A percentile compares a stretch with the other conserved stretches of the same genome.
Evolutionary conservation across 2,888 invertebrate species (phyloP).

Genomic region (Drosophila buzzatii): DNA sequence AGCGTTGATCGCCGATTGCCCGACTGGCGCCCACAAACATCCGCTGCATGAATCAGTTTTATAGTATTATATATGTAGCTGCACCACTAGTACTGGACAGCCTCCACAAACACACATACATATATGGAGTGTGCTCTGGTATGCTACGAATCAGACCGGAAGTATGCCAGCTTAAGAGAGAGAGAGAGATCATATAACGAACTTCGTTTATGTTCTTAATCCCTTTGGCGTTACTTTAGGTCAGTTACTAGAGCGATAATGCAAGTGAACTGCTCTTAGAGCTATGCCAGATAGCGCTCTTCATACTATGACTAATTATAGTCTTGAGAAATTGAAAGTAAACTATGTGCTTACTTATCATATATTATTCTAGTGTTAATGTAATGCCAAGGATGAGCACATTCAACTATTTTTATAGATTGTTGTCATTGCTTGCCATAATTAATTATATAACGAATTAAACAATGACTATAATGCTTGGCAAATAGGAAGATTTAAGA

Average conservation of each 20-base stretch:
- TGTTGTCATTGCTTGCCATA: neutral
- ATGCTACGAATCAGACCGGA: constrained; percentile 53
- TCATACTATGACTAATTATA: constrained; percentile 3
- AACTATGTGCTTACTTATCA: neutral
- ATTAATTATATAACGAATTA: neutral
- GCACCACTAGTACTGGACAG: constrained; percentile 15
- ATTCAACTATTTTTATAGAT: constrained; percentile 1
- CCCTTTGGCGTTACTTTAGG: constrained; percentile 71
- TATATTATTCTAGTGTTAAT: neutral
- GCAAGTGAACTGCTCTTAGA: neutral
- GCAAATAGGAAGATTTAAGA: neutral
- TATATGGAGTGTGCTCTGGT: constrained; percentile 29
- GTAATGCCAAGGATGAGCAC: constrained; percentile 5
- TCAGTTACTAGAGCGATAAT: constrained; percentile 60
- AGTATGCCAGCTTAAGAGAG: constrained; percentile 39
- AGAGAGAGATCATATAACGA: neutral
- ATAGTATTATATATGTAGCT: constrained; percentile 32
- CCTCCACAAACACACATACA: neutral
- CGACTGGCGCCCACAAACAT: constrained; percentile 72
- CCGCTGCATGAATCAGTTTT: constrained; percentile 64
- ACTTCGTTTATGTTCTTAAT: constrained; percentile 45
- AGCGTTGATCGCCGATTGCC: constrained; percentile 54
- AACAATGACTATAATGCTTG: neutral
- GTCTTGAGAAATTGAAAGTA: constrained; percentile 10
- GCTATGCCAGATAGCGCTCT: neutral